These are phyloP conservation scores for Craniophora ligustri DNA, from an alignment of 2,888 invertebrate genomes.

Conservation along the genomic window DNA sequence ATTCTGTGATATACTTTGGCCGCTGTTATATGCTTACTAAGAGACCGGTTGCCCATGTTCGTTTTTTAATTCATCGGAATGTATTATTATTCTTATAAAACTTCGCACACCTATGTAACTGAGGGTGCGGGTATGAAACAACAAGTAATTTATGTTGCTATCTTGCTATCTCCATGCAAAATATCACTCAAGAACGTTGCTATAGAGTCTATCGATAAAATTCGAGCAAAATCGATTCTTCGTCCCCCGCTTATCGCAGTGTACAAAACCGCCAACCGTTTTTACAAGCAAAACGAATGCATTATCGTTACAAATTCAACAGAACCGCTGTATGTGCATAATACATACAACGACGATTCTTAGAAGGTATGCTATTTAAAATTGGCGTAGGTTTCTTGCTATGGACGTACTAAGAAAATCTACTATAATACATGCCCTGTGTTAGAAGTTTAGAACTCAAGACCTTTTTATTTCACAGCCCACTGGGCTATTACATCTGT, in stretches of 20 bases:
- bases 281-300: constrained; percentile 25
- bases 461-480: too few species aligned
- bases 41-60: too few species aligned
- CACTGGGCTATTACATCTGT: too few species aligned
- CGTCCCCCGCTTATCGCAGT: constrained; percentile 35
- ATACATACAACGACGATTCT: constrained; percentile 10
- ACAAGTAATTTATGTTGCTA: too few species aligned
- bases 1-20: too few species aligned
- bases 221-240: constrained; percentile 28
- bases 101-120: too few species aligned
- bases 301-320: constrained; percentile 25
- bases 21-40: too few species aligned
- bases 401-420: constrained; percentile 4
- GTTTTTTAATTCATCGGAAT: too few species aligned
- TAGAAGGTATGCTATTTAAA: constrained; percentile 12
- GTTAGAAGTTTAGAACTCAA: too few species aligned
- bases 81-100: too few species aligned
- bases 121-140: too few species aligned
- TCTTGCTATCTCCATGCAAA: constrained; percentile 1
- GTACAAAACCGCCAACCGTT: constrained; percentile 9
- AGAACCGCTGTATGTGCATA: constrained; percentile 11
- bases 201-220: constrained; percentile 33
- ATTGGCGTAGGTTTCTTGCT: constrained; percentile 9
- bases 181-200: constrained; percentile 27
- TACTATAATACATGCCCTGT: too few species aligned